Base-by-base conservation (phyloP, 2,888 invertebrate genomes). In the Parascotia fuliginaria region DNA sequence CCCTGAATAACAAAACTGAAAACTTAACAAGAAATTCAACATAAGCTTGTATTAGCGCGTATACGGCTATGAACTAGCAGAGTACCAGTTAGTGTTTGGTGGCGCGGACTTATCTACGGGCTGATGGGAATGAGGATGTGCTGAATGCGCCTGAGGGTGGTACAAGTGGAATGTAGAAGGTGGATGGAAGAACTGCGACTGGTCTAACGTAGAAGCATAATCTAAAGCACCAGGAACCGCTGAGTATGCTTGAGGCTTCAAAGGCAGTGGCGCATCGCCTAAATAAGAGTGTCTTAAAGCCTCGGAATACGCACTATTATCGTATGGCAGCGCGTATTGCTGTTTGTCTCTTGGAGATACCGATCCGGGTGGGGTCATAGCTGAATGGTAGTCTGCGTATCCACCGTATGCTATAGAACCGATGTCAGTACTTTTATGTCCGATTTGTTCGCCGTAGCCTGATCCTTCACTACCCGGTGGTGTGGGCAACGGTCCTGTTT, bases 311-410 rank as follows among this genome's bases (percentile, higher is more conserved):
- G 96, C 94, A 72, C 85, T 88, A 54, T 92, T 92, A 45, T 91
- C 82, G 86, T 94, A 84, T 57, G 93, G 75, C 84, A 93, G 68
- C 3, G 91, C 85, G 46, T 92, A 92, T 69, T 95, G 95, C 70
- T 94, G 96, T 79, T 93, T 97, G 77, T 98, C 98, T 55, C 98
- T 94, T 0, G 98, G 98, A 3, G 98, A 98, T 1, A 98, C 98
- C 2, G 98, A 98, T n/a, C 98, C 97, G 42, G 98, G 98, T 42
- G 98, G 98, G 3, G 98, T 98, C 97, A 98, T 98, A 38, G 97
- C 97, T 31, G 97, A 96, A 83, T 98, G 98, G 75, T 97, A 97
- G 75, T 97, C 97, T 60, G 95, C 96, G 62, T 94, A 94, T 31
- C 95, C 94, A 19, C 90, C 89, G 51, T 92, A 92, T 36, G 91